Evolutionary conservation across 2,888 invertebrate species (phyloP), one percentile per base, ranked within the genome.

Genomic region (Tridacna crocea): DNA sequence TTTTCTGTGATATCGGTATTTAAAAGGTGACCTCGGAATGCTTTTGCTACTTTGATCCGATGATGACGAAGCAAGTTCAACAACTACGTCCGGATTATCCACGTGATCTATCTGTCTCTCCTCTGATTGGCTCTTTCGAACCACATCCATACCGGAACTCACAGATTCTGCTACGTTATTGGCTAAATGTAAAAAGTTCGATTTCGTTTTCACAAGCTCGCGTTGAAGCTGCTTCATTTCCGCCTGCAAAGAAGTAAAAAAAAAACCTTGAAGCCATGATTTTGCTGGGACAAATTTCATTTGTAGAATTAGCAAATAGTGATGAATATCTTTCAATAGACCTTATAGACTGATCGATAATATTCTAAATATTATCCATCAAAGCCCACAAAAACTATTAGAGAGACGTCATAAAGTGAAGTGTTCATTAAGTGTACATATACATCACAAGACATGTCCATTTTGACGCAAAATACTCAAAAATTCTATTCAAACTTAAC

Each of bases 181-280:
- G 1, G 85, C 85, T 58, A 86, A 51, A 22, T 63, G 68, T 46
- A 83, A 79, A 22, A 86, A 81, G 47, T 83, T 81, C 17, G 81
- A 72, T 55, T 87, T 88, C 6, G 83, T 86, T 77, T 87, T 88
- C 15, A 77, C 70, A 19, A 89, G 75, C 65, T 89, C 89, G 58
- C 83, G 79, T 60, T 89, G 89, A 22, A 89, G 77, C 55, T 81
- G 68, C 48, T 82, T 83, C 24, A 89, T 84, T 72, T 89, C 89
- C 47, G 75, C 68, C 89, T 89, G 83, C n/a, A 84, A 86, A 63
- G 6, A 55, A 47, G 46, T 22, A 36, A 36, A 36, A 75, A 51
- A 47, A 13, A 27, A 12, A n/a, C 2, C 10, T 2, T 10, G 36
- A 36, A 36, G 8, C 36, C 8, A 36, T 36, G 36, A 36, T 36